These are phyloP conservation scores for Tryphoninae sp. DNA, from an alignment of 2,888 invertebrate genomes.

Conservation along the genomic window DNA sequence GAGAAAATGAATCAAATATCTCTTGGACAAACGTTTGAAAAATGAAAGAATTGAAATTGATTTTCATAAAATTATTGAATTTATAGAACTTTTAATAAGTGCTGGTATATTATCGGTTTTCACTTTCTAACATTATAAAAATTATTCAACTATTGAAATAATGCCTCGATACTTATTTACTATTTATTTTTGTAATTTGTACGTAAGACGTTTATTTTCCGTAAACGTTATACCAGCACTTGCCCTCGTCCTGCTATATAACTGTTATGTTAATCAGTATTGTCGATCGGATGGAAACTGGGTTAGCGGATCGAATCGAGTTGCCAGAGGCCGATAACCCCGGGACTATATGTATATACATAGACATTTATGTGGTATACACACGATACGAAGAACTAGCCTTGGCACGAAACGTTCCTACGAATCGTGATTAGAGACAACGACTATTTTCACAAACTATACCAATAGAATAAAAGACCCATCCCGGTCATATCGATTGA, in stretches of 20 bases:
- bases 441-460: background rate
- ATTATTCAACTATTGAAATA: background rate
- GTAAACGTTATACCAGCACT: constrained; percentile 1
- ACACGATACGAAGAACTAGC: constrained; percentile 1
- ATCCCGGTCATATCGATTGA: background rate
- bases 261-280: constrained; percentile 75
- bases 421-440: constrained; percentile 9
- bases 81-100: too few species aligned
- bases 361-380: constrained; percentile 13
- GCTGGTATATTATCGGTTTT: too few species aligned
- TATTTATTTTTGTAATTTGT: too few species aligned
- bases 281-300: constrained; percentile 68
- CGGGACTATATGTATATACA: constrained; percentile 22
- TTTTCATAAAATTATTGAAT: too few species aligned
- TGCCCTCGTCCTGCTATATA: constrained; percentile 46
- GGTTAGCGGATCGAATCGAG: constrained; percentile 71
- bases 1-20: background rate
- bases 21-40: too few species aligned
- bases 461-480: background rate
- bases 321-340: constrained; percentile 68
- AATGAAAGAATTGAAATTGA: too few species aligned
- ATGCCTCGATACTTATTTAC: too few species aligned
- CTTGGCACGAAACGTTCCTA: constrained; percentile 11
- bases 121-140: background rate
- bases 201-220: background rate